Percentiles rank a stretch among this genome's conserved stretches.
phyloP scores from a whole-genome alignment of 2,797 vertebrate species.

The Hemibagrus guttatus region DNA sequence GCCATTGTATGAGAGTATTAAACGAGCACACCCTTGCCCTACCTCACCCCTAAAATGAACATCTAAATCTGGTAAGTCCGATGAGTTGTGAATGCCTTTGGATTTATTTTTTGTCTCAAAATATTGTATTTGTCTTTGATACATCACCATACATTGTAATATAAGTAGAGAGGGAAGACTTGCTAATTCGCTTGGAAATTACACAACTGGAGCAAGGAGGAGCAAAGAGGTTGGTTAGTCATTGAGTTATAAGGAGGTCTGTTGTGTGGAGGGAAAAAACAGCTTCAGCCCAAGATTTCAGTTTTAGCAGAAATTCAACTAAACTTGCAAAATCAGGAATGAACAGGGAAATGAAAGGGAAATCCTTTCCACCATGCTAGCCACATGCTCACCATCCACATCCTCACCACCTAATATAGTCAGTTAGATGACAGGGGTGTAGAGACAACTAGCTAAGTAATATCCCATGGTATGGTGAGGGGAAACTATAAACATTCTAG shows the following conservation, averaged over 20 bases:
- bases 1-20: constrained; percentile 67
- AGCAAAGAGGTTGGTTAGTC: background rate
- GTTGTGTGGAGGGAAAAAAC: background rate
- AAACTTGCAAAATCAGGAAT: background rate
- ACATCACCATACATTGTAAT: background rate
- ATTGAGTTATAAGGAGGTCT: background rate
- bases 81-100: constrained; percentile 23
- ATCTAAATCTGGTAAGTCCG: constrained; percentile 23
- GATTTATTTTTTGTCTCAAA: background rate
- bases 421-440: background rate
- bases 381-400: background rate
- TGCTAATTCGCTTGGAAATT: background rate
- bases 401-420: background rate
- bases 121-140: background rate
- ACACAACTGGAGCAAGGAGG: background rate
- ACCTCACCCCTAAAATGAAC: constrained; percentile 7
- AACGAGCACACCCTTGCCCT: constrained; percentile 47
- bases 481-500: background rate
- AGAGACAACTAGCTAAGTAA: background rate
- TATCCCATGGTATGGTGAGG: background rate
- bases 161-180: background rate
- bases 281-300: background rate
- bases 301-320: background rate
- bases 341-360: background rate
- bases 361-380: background rate